Percentiles rank a stretch among this genome's conserved stretches.
phyloP scores from a whole-genome alignment of 2,888 invertebrate genomes.

The Leucophenga maculata region DNA sequence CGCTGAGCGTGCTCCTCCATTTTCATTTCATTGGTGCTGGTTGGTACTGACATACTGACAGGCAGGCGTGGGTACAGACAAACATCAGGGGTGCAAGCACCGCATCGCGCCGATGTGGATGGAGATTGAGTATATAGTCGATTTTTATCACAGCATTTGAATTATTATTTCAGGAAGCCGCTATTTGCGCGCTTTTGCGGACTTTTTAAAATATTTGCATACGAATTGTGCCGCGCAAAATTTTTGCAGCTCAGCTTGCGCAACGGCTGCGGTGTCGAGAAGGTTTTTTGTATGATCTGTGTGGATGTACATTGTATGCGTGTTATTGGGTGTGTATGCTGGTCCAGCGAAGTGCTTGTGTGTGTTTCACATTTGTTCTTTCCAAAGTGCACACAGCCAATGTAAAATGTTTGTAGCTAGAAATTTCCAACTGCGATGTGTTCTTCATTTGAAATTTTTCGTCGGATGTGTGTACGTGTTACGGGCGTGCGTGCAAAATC shows the following conservation, averaged over 20 bases:
- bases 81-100: neutral
- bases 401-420: slow-evolving; percentile 3
- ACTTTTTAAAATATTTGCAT: slow-evolving; percentile 59
- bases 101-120: neutral
- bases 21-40: slow-evolving; percentile 20
- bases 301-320: too few relatives aligned
- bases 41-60: neutral
- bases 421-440: neutral
- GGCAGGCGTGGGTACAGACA: neutral
- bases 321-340: neutral
- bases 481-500: slow-evolving; percentile 42
- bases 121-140: slow-evolving; percentile 49
- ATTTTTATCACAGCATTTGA: slow-evolving; percentile 69
- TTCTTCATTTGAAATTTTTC: neutral
- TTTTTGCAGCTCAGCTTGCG: slow-evolving; percentile 49
- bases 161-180: slow-evolving; percentile 71
- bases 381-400: neutral
- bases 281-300: neutral
- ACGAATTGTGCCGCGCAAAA: slow-evolving; percentile 49
- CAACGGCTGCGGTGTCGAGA: slow-evolving; percentile 34
- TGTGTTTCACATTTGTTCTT: slow-evolving; percentile 8
- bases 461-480: slow-evolving; percentile 48
- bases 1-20: slow-evolving; percentile 14
- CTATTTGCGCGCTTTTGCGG: slow-evolving; percentile 65
- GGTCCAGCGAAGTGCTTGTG: slow-evolving; percentile 11